Base-by-base conservation (phyloP, 2,888 invertebrate species). In the Drosophila mimica region DNA sequence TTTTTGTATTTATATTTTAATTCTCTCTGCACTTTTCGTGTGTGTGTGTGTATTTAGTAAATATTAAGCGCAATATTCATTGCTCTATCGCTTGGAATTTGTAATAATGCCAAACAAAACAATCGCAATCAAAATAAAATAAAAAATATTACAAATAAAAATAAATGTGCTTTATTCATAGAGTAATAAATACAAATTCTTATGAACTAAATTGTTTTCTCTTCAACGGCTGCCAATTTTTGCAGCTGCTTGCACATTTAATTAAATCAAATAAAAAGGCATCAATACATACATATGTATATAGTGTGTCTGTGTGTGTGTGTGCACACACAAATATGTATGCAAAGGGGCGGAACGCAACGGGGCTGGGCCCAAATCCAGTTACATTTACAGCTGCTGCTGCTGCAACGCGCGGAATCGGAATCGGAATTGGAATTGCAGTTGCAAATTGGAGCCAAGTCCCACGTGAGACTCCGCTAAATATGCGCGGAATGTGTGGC, bases 181-280 rank as follows among this genome's bases (percentile, higher is more conserved):
- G 46, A 46, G 46, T 46, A 46, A 46, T 46, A 46, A 46, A 25
- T 46, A 25, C 25, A 46, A 46, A 46, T 46, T 46, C 46, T 46
- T 46, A 46, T 78, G 63, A 65, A 58, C 49, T 56, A 58, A 0
- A 40, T 31, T 49, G 53, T 48, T 49, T 38, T 72, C 58, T 46
- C 49, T 51, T 46, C 8, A 46, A 46, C 56, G 64, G 62, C 70
- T 85, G 83, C 81, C 83, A 83, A 81, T 75, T 80, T 81, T 68
- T 85, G 84, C 84, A 85, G 84, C 87, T 85, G 84, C 75, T 87
- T 78, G 87, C 88, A 84, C 74, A 85, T 87, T 87, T 87, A 78
- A 87, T 82, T 71, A 70, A 79, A 76, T 43, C 63, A 75, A 70
- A 74, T 66, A 75, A 75, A 73, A 76, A 57, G 60, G 49, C 64